These are phyloP conservation scores for Streptopelia turtur DNA, from an alignment of 2,797 vertebrate species.

Conservation along the genomic window DNA sequence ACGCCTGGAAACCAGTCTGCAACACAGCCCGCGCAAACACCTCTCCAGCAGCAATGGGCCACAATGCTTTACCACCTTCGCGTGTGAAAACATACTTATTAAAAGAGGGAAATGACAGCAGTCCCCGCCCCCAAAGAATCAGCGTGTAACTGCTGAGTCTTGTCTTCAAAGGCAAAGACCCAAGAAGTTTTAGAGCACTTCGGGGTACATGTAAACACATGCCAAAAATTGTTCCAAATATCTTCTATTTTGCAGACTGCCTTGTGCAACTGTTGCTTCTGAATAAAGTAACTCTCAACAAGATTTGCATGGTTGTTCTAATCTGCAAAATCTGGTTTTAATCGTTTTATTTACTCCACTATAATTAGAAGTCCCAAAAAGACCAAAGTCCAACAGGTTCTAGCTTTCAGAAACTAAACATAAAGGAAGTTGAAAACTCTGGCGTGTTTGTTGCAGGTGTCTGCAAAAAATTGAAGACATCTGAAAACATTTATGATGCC, in stretches of 20 bases:
- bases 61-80: background rate
- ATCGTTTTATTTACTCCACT: background rate
- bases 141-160: background rate
- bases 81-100: background rate
- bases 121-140: background rate
- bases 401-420: background rate
- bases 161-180: background rate
- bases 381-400: conserved; percentile 1
- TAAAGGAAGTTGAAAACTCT: background rate
- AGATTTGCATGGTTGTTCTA: background rate
- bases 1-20: background rate
- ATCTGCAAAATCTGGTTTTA: conserved; percentile 15
- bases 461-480: background rate
- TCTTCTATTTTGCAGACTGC: background rate
- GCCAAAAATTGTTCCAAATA: background rate
- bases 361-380: background rate
- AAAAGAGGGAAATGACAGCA: background rate
- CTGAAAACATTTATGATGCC: background rate
- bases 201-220: fast-evolving
- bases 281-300: background rate
- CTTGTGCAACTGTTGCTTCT: background rate
- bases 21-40: background rate
- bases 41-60: background rate
- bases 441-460: background rate
- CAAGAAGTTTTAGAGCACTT: background rate